phyloP scores from a whole-genome alignment of 2,113 vertebrate genomes.

The Maccullochella peelii region DNA sequence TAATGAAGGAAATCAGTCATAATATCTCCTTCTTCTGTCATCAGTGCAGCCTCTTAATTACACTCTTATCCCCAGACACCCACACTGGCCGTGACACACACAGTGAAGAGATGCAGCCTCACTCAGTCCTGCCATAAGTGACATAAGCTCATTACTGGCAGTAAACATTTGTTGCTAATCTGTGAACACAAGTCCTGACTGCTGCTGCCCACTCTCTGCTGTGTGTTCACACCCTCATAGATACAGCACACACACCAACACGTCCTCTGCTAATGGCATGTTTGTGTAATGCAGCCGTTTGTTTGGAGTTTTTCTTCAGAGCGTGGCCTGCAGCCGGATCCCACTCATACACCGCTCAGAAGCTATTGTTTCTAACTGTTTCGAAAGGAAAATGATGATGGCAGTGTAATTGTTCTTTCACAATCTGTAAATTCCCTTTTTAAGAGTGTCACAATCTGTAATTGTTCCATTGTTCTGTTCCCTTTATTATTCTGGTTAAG shows the following conservation, averaged over 20 bases:
- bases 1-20: slow-evolving; percentile 17
- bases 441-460: slow-evolving; percentile 41
- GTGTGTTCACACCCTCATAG: slow-evolving; percentile 43
- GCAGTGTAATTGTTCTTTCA: slow-evolving; percentile 22
- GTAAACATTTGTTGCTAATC: slow-evolving; percentile 62
- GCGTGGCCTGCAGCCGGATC: slow-evolving; percentile 11
- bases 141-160: slow-evolving; percentile 64
- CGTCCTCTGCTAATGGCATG: slow-evolving; percentile 49
- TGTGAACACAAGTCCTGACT: slow-evolving; percentile 59
- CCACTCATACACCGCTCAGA: neutral
- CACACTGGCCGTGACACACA: slow-evolving; percentile 34
- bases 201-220: slow-evolving; percentile 49
- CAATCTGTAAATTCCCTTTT: slow-evolving; percentile 47
- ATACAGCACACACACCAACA: slow-evolving; percentile 20
- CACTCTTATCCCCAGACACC: slow-evolving; percentile 26
- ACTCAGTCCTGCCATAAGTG: slow-evolving; percentile 52
- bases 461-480: too few relatives aligned
- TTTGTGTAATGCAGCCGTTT: slow-evolving; percentile 56
- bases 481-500: slow-evolving; percentile 18
- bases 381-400: neutral
- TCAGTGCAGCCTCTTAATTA: slow-evolving; percentile 36
- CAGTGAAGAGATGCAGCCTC: slow-evolving; percentile 47
- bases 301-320: slow-evolving; percentile 41
- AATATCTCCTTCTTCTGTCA: slow-evolving; percentile 30
- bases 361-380: slow-evolving; percentile 20